A percentile compares a stretch with the other conserved stretches of the same genome.
Evolutionary conservation across 2,797 vertebrate species (phyloP).

Genomic region (Odontamblyopus lacepedii): DNA sequence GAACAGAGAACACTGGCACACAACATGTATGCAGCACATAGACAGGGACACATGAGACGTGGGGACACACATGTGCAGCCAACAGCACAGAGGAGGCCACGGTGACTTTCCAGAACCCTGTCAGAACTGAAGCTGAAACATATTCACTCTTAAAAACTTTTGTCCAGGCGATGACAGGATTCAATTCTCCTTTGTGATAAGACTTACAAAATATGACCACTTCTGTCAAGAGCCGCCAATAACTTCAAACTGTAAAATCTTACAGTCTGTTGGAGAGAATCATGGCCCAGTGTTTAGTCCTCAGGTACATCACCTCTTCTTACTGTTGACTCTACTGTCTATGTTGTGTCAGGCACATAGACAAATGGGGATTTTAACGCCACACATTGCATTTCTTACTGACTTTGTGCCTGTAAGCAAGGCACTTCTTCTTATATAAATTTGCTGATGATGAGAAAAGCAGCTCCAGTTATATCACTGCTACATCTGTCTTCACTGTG

Average conservation of each 20-base stretch:
- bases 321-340: not conserved
- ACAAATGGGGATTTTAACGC: too few relatives aligned
- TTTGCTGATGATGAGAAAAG: too few relatives aligned
- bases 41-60: conserved; percentile 37
- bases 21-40: conserved; percentile 58
- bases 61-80: conserved; percentile 20
- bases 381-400: too few relatives aligned
- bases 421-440: too few relatives aligned
- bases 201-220: too few relatives aligned
- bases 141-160: too few relatives aligned
- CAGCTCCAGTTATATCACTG: too few relatives aligned
- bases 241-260: not conserved
- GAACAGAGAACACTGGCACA: conserved; percentile 49
- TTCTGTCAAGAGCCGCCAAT: not conserved
- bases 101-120: not conserved
- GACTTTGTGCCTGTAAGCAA: too few relatives aligned
- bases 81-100: conserved; percentile 14
- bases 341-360: not conserved
- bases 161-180: too few relatives aligned
- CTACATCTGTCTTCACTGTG: too few relatives aligned
- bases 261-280: not conserved
- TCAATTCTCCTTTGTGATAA: too few relatives aligned
- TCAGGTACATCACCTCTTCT: not conserved
- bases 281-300: not conserved
- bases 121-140: not conserved